A percentile compares a stretch with the other conserved stretches of the same genome.
These are phyloP conservation scores for Hydropsyche tenuis DNA, from an alignment of 1,140 invertebrate genomes.

Conservation along the genomic window DNA sequence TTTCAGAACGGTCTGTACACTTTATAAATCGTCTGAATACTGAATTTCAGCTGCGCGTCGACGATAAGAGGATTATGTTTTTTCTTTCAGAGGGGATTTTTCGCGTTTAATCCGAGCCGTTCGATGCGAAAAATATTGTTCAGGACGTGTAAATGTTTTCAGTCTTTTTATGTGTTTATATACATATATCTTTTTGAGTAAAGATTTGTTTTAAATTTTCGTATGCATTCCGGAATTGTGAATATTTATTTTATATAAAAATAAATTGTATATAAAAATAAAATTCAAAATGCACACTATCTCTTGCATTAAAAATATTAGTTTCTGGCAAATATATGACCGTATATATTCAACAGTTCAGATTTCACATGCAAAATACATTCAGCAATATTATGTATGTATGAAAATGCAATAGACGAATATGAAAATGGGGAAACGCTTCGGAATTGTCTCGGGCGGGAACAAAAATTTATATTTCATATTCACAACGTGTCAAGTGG, in stretches of 20 bases:
- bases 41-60: background rate
- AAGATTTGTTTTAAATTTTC: background rate
- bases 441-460: background rate
- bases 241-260: too few species aligned
- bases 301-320: background rate
- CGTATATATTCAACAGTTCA: background rate
- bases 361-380: background rate
- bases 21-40: too few species aligned
- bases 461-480: constrained; percentile 17
- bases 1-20: too few species aligned
- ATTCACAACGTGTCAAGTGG: constrained; percentile 10
- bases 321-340: background rate
- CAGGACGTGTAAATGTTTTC: too few species aligned
- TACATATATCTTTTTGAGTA: background rate
- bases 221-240: too few species aligned
- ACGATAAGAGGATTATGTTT: constrained; percentile 16
- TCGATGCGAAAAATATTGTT: background rate
- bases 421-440: background rate
- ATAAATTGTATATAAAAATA: too few species aligned
- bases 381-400: background rate
- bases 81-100: background rate
- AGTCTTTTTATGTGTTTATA: background rate
- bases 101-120: background rate
- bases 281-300: background rate
- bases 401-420: constrained; percentile 1